Evolutionary conservation across 2,113 vertebrate genomes (phyloP), one percentile per base, ranked within the genome.

Genomic region (Todiramphus chloris): DNA sequence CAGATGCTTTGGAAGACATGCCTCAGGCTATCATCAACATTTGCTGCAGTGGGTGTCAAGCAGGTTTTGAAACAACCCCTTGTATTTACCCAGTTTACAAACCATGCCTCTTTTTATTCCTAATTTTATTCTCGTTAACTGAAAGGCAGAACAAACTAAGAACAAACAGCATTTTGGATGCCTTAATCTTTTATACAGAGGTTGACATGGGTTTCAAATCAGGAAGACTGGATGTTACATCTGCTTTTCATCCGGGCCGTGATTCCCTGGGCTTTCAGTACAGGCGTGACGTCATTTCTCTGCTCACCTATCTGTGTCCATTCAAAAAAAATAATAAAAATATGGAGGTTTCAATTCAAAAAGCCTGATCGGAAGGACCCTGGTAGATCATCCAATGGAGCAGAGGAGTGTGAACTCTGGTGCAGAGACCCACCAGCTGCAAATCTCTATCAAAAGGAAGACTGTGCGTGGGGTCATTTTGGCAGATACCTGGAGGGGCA

Each of bases 1-100:
- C 0, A 1, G 53, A 46, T 12, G 46, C n/a, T 55, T 73, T 46
- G 44, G 73, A 48, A 73, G 53, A 28, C 28, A 44, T 1, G 0
- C 10, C 5, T 27, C 23, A 27, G 50, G 0, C 0, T 39, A 30
- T 7, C 43, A 25, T n/a, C 90, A 51, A 6, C 30, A 25, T 10
- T 64, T 28, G 20, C 51, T 6, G 33, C 50, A 56, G 13, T 15
- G 43, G 33, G 20, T 15, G 44, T 69, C 77, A 39, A 83, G 41
- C 51, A 59, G 6, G 24, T 63, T 81, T 85, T 30, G 50, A 75
- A 78, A 75, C 20, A 82, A 27, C 8, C 7, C 5, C 5, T 85
- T 66, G 27, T 46, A 20, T 78, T 66, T 62, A 46, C 12, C 60
- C 17, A 17, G 33, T 69, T 25, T 62, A 59, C 48, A 41, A 75